phyloP scores from a whole-genome alignment of 2,888 invertebrate species.

The Zaprionus bogoriensis region DNA sequence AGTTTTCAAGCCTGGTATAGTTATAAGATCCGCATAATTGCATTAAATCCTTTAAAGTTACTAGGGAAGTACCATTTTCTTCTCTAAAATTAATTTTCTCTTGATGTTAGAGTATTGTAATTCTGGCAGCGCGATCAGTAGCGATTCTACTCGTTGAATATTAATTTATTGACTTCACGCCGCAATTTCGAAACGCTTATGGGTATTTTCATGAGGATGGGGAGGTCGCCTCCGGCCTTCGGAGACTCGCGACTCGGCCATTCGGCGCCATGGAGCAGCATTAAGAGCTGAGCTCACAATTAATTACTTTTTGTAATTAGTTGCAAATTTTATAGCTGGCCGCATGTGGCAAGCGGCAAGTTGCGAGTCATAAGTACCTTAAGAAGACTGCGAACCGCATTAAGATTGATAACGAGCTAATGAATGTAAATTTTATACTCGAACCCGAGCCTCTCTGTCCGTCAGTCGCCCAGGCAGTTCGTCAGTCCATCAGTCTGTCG shows the following conservation, averaged over 20 bases:
- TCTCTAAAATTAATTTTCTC: no score
- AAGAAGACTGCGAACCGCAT: conserved; percentile 55
- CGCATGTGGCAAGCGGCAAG: conserved; percentile 43
- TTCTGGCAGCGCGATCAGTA: neutral
- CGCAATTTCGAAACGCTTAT: conserved; percentile 44
- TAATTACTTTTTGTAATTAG: conserved; percentile 81
- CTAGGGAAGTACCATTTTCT: no score
- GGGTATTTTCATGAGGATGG: conserved; percentile 7
- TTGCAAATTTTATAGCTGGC: conserved; percentile 58
- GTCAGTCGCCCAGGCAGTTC: conserved; percentile 20
- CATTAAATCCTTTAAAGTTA: no score
- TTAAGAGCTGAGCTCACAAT: conserved; percentile 66
- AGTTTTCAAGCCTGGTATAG: neutral
- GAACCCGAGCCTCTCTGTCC: conserved; percentile 20
- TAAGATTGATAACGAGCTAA: conserved; percentile 81
- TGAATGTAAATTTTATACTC: conserved; percentile 81
- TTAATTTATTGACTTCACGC: conserved; percentile 71
- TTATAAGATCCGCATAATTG: neutral
- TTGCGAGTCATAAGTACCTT: conserved; percentile 33
- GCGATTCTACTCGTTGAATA: conserved; percentile 2
- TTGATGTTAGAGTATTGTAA: neutral
- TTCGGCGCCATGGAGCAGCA: conserved; percentile 42
- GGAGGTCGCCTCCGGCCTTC: neutral
- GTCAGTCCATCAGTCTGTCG: conserved; percentile 22
- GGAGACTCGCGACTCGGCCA: conserved; percentile 12